phyloP scores from a whole-genome alignment of 2,113 vertebrate species.

The Eublepharis macularius region DNA sequence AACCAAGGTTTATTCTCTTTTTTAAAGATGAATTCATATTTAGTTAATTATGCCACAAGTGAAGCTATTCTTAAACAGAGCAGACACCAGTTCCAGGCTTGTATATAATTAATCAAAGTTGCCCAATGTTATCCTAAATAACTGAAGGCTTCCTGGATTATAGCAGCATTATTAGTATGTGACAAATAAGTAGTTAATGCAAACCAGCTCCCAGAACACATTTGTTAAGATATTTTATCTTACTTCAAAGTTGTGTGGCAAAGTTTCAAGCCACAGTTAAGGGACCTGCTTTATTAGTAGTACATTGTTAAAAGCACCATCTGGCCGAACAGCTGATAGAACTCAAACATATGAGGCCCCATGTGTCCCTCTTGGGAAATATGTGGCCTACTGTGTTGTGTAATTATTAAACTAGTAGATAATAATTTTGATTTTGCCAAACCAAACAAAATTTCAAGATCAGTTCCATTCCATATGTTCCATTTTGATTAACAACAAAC shows the following conservation, averaged over 20 bases:
- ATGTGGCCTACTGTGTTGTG: conserved; percentile 65
- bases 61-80: conserved; percentile 55
- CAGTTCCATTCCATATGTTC: neutral
- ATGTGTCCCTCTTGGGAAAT: conserved; percentile 71
- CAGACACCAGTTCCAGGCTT: conserved; percentile 50
- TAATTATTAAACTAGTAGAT: conserved; percentile 69
- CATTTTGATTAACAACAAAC: neutral
- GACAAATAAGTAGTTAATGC: conserved; percentile 69
- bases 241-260: conserved; percentile 59
- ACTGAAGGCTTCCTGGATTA: conserved; percentile 50
- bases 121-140: conserved; percentile 50
- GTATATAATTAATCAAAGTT: conserved; percentile 62
- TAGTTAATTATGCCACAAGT: conserved; percentile 52
- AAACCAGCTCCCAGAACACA: conserved; percentile 49
- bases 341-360: conserved; percentile 61
- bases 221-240: conserved; percentile 63
- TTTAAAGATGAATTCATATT: neutral
- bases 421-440: conserved; percentile 41
- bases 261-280: conserved; percentile 63
- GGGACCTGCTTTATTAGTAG: conserved; percentile 71
- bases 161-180: conserved; percentile 56
- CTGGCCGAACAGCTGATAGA: conserved; percentile 70
- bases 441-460: neutral
- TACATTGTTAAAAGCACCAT: conserved; percentile 69
- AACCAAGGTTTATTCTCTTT: conserved; percentile 19